phyloP scores from a whole-genome alignment of 2,797 vertebrate genomes.

The Momotus momota region DNA sequence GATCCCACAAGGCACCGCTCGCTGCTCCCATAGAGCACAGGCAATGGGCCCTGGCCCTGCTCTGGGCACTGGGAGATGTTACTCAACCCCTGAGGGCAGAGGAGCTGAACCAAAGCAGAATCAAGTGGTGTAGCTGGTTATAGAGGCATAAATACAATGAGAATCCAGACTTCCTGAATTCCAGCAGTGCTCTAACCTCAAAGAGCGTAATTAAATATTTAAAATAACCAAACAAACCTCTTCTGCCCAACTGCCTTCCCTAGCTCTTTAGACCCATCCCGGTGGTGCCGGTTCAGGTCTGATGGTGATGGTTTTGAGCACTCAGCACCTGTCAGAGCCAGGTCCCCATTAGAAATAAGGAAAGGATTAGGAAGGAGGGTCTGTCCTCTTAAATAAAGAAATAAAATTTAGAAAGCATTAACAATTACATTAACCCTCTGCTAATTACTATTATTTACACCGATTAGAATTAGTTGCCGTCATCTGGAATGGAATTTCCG shows the following conservation, averaged over 20 bases:
- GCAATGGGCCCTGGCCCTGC: not conserved
- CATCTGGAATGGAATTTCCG: no score
- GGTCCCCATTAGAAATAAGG: not conserved
- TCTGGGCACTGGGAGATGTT: fast-evolving
- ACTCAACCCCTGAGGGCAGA: not conserved
- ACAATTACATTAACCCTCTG: conserved; percentile 38
- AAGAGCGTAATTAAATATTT: not conserved
- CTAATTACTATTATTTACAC: conserved; percentile 61
- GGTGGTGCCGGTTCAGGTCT: not conserved
- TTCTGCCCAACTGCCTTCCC: not conserved
- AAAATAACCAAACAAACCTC: not conserved
- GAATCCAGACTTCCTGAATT: not conserved
- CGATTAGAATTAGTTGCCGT: not conserved
- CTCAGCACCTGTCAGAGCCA: not conserved
- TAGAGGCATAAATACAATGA: not conserved
- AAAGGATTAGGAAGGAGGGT: not conserved
- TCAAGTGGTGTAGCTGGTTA: not conserved
- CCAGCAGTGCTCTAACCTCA: not conserved
- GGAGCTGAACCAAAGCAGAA: not conserved
- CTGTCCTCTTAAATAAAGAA: conserved; percentile 50
- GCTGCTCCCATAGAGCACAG: fast-evolving
- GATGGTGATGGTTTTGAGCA: fast-evolving
- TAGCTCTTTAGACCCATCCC: not conserved
- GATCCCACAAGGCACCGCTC: not conserved
- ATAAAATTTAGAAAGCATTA: conserved; percentile 26